Evolutionary conservation across 1,140 invertebrate genomes (phyloP), one percentile per base, ranked within the genome.

Genomic region (Triops cancriformis): DNA sequence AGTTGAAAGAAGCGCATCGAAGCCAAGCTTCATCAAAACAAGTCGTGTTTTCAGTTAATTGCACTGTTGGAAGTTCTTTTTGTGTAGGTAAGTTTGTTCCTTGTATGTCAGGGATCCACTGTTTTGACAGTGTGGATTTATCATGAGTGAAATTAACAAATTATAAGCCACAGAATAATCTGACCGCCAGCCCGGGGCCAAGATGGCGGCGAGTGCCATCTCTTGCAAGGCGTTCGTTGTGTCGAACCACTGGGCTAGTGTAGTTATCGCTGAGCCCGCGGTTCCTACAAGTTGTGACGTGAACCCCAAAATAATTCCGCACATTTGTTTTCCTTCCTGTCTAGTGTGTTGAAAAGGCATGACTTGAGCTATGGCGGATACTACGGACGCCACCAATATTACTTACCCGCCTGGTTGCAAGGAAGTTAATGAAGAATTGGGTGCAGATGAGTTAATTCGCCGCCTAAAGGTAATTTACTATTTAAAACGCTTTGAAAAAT

Each of bases 401-500:
- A 88, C 92, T 83, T 95, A 95, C 85, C 94, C 94, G 80, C 89
- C 90, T 84, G 93, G 93, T 83, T 95, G 93, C 85, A 89, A 93
- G 81, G 92, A 93, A 80, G 90, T 98, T 77, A 92, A 90, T 79
- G 95, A 97, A 85, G 96, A 98, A 87, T 87, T 98, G 73, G 93
- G 94, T 78, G 92, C 95, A 42, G 96, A 98, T 89, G 97, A 98
- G 85, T 87, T 98, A 72, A 96, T 98, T 81, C 88, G 95, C 79
- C 89, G 97, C 83, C 88, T 98, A 23, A 98, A 98, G 90, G 93
- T 94, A 86, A 80, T 80, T 77, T 41, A 76, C 74, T 43, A 73
- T 80, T 80, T 80, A 80, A 41, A 81, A 83, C 78, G 80, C 78
- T 37, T 41, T 37, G 31, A n/a, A 76, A 27, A 31, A 41, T 18